Evolutionary conservation across 2,113 vertebrate genomes (phyloP).

Genomic region (Elaphurus davidianus): DNA sequence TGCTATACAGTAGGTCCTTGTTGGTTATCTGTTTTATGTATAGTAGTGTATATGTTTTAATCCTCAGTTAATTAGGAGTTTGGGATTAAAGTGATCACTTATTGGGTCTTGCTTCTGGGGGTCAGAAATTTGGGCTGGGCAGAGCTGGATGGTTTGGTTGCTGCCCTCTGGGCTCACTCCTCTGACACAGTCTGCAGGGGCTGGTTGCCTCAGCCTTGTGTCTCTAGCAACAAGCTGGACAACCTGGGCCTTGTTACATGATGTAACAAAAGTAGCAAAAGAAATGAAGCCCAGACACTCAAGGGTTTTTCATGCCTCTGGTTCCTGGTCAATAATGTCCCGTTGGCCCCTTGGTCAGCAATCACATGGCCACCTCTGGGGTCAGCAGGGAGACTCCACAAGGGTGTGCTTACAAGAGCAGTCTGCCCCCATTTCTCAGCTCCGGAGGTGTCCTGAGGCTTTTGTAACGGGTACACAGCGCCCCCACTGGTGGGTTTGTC

Average conservation of each 20-base stretch:
- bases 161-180: neutral
- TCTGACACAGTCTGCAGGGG: rapidly evolving
- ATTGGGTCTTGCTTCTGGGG: neutral
- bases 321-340: neutral
- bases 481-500: neutral
- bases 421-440: neutral
- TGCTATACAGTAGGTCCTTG: neutral
- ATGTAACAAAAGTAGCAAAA: neutral
- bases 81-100: neutral
- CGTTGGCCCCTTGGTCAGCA: neutral
- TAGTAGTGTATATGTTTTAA: neutral
- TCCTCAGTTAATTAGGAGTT: neutral
- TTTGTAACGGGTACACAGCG: neutral
- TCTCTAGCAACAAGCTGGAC: neutral
- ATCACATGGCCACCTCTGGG: neutral
- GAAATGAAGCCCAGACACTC: neutral
- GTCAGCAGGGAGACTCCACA: neutral
- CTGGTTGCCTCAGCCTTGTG: neutral
- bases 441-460: neutral
- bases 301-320: neutral
- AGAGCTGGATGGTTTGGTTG: neutral
- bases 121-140: neutral
- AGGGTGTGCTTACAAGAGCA: neutral
- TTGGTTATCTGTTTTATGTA: neutral
- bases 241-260: neutral